phyloP scores from a whole-genome alignment of 1,140 invertebrate genomes.

The Tachypleus tridentatus region DNA sequence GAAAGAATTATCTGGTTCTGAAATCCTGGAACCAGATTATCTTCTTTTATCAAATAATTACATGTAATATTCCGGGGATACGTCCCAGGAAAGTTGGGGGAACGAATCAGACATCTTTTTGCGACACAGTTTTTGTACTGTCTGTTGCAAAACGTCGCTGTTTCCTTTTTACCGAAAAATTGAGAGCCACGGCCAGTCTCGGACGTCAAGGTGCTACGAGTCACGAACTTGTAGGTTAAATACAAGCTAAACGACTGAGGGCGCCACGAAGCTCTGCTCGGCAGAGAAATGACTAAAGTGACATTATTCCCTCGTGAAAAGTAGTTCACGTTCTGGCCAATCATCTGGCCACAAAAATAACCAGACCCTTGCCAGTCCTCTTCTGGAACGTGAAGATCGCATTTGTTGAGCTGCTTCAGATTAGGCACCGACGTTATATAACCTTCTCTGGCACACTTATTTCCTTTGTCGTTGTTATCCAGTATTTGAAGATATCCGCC shows the following conservation, averaged over 20 bases:
- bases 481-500: too few species aligned
- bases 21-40: slow-evolving; percentile 12
- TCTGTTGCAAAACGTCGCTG: slow-evolving; percentile 17
- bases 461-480: too few species aligned
- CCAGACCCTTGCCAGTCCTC: background rate
- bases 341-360: slow-evolving; percentile 22
- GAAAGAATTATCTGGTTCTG: slow-evolving; percentile 18
- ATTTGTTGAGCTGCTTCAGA: background rate
- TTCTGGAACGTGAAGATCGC: slow-evolving; percentile 11
- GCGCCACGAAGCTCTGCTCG: slow-evolving; percentile 20
- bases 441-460: slow-evolving; percentile 24
- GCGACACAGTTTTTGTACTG: slow-evolving; percentile 18
- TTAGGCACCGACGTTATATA: slow-evolving; percentile 23
- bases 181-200: slow-evolving; percentile 3
- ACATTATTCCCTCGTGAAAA: slow-evolving; percentile 22
- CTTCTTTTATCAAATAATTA: slow-evolving; percentile 48
- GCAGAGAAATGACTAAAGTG: slow-evolving; percentile 18
- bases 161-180: slow-evolving; percentile 4
- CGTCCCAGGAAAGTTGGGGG: slow-evolving; percentile 72
- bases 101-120: slow-evolving; percentile 28
- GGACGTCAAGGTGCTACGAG: background rate
- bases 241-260: slow-evolving; percentile 21
- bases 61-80: slow-evolving; percentile 74
- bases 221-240: slow-evolving; percentile 19
- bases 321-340: slow-evolving; percentile 20